A percentile compares a stretch with the other conserved stretches of the same genome.
Evolutionary conservation across 2,797 vertebrate genomes (phyloP).

Genomic region (Eidolon dupreanum): DNA sequence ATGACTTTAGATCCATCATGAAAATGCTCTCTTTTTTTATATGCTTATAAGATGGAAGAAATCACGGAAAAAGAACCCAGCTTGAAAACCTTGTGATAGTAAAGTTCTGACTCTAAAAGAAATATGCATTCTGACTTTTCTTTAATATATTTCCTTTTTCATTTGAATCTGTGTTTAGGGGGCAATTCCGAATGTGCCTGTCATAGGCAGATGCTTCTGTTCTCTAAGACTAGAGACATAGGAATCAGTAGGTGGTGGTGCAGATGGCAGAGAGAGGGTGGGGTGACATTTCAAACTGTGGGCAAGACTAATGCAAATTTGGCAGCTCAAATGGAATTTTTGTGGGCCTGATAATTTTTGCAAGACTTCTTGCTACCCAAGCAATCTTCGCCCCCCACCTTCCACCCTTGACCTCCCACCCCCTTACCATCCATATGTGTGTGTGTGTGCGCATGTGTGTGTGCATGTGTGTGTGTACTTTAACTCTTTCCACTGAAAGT

Average conservation of each 20-base stretch:
- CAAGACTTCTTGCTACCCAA: constrained; percentile 67
- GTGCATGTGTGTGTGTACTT: not conserved
- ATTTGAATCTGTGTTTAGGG: constrained; percentile 65
- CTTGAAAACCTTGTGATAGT: not conserved
- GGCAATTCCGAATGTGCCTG: constrained; percentile 73
- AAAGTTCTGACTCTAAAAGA: constrained; percentile 27
- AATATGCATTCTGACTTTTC: not conserved
- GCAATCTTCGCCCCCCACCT: not conserved
- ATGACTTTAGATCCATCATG: not conserved
- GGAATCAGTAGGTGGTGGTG: constrained; percentile 79
- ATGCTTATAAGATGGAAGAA: not conserved
- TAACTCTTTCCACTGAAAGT: not conserved
- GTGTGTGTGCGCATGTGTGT: not conserved
- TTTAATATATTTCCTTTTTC: constrained; percentile 54
- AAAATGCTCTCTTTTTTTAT: not conserved
- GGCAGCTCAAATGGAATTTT: constrained; percentile 75
- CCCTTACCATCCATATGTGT: not conserved
- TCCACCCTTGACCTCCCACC: not conserved
- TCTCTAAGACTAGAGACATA: constrained; percentile 75
- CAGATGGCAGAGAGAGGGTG: constrained; percentile 81
- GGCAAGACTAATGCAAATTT: constrained; percentile 81
- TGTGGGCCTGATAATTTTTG: constrained; percentile 73
- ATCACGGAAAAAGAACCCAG: not conserved
- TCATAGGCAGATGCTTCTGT: constrained; percentile 80
- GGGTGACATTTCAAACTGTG: constrained; percentile 81